phyloP scores from a whole-genome alignment of 2,797 vertebrate species.

The Chrysocyon brachyurus region DNA sequence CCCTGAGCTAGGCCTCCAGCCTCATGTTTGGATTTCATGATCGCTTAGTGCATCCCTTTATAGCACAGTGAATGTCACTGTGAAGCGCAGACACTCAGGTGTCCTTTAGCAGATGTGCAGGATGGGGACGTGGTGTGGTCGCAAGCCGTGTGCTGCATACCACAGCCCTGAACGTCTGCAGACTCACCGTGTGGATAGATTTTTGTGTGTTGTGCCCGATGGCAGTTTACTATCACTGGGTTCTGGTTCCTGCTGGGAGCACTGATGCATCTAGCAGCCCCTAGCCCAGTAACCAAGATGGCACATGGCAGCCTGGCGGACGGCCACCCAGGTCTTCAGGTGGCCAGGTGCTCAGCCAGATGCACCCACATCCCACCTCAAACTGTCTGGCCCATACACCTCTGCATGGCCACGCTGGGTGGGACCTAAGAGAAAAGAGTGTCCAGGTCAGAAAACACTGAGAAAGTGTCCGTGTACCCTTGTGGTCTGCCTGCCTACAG shows the following conservation, averaged over 20 bases:
- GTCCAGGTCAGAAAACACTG: not conserved
- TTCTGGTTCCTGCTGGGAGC: not conserved
- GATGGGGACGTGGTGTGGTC: not conserved
- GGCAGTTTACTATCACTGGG: not conserved
- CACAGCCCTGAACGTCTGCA: too few species aligned
- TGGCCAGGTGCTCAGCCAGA: not conserved
- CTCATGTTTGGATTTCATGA: not conserved
- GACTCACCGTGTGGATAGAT: too few species aligned
- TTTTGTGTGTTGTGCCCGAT: not conserved
- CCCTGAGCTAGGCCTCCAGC: not conserved
- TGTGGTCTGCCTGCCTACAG: not conserved
- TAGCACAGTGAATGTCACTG: too few species aligned
- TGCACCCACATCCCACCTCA: not conserved
- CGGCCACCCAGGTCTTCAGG: not conserved
- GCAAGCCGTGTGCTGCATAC: not conserved
- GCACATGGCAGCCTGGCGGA: not conserved
- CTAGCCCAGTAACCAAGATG: not conserved
- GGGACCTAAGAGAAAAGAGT: rapidly evolving
- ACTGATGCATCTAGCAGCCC: not conserved
- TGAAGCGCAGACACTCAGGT: not conserved
- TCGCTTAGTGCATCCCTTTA: not conserved
- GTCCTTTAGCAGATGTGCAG: too few species aligned
- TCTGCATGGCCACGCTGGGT: rapidly evolving
- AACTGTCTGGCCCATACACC: too few species aligned
- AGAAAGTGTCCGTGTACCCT: not conserved